Percentiles rank a stretch among this genome's conserved stretches.
These are phyloP conservation scores for Fistularia commersonii DNA, from an alignment of 2,797 vertebrate species.

Conservation along the genomic window DNA sequence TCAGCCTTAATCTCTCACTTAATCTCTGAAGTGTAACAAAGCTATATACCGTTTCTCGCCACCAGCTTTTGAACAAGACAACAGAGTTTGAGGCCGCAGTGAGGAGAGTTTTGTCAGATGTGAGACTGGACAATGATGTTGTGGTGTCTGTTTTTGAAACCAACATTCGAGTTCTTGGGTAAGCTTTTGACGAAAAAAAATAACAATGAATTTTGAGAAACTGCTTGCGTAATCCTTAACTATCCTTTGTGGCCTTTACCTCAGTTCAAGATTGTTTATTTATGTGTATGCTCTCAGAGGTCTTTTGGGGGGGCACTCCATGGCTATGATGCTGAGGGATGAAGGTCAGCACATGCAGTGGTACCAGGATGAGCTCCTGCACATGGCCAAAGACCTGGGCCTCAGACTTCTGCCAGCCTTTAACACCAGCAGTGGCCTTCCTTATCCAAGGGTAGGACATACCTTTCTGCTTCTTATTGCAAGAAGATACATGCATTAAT, in stretches of 20 bases:
- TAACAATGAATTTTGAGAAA: background rate
- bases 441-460: constrained; percentile 90
- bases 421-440: constrained; percentile 97
- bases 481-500: background rate
- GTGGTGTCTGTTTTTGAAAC: constrained; percentile 99
- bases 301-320: constrained; percentile 92
- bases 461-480: background rate
- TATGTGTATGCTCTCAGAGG: constrained; percentile 72
- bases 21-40: too few relatives aligned
- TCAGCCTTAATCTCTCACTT: too few relatives aligned
- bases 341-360: constrained; percentile 90
- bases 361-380: constrained; percentile 92
- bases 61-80: constrained; percentile 94
- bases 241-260: background rate
- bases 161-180: constrained; percentile 98
- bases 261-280: background rate
- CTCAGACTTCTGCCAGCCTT: constrained; percentile 93
- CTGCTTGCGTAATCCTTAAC: background rate
- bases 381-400: constrained; percentile 96
- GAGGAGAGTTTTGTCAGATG: constrained; percentile 89
- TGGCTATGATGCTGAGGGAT: constrained; percentile 95
- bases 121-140: constrained; percentile 96
- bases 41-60: constrained; percentile 2
- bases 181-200: constrained; percentile 50
- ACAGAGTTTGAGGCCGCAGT: constrained; percentile 96